Conservation (phyloP, 2,113 vertebrate genomes). For the Okapia johnstoni region DNA sequence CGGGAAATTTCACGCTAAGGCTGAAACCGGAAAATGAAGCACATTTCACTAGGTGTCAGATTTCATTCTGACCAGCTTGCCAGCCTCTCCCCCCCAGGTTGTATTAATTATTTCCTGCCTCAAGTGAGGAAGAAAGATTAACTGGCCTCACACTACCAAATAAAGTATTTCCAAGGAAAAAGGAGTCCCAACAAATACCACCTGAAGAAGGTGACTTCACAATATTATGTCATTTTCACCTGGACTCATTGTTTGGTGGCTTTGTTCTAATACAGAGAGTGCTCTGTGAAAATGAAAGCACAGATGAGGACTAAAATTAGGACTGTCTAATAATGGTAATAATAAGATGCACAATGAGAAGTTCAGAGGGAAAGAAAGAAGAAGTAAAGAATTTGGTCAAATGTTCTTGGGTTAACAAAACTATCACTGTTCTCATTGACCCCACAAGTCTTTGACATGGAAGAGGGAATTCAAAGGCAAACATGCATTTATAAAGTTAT, state of each 20-base stretch:
- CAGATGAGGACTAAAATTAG: neutral
- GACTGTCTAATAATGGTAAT: neutral
- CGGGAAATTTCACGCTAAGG: constrained; percentile 60
- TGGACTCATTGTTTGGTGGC: neutral
- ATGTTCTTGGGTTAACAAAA: neutral
- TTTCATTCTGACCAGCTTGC: constrained; percentile 49
- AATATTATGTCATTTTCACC: neutral
- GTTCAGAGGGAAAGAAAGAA: neutral
- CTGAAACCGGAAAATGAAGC: constrained; percentile 60
- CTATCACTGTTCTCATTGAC: neutral
- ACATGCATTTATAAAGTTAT: neutral
- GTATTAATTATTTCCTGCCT: constrained; percentile 70
- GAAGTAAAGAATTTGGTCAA: neutral
- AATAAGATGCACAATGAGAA: neutral
- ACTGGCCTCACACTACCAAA: constrained; percentile 14
- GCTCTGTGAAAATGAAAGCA: neutral
- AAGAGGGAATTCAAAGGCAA: neutral
- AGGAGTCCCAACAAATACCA: neutral
- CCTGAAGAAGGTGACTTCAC: neutral
- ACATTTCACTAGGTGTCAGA: constrained; percentile 59
- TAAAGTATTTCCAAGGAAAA: constrained; percentile 45
- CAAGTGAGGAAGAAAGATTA: constrained; percentile 54
- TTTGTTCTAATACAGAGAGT: neutral
- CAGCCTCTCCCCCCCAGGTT: neutral
- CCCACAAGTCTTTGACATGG: rapidly evolving